Percentiles rank a stretch among this genome's conserved stretches.
Evolutionary conservation across 2,797 vertebrate species (phyloP).

Genomic region (Sebastes vulpes): DNA sequence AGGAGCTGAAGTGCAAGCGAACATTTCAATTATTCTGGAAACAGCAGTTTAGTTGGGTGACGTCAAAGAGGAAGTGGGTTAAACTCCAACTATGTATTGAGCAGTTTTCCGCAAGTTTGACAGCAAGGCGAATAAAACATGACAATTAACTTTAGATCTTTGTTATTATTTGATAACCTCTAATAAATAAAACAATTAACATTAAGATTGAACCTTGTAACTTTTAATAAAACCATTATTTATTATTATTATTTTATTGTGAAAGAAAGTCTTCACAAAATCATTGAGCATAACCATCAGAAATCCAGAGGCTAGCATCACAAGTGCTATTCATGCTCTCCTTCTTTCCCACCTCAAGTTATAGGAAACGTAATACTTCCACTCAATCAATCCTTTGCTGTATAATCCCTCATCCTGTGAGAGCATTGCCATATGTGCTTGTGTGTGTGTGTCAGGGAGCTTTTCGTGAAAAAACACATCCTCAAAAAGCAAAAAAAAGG

Average conservation of each 20-base stretch:
- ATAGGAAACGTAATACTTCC: neutral
- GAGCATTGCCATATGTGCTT: neutral
- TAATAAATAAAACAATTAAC: too few species aligned
- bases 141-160: too few species aligned
- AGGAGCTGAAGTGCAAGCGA: too few species aligned
- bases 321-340: neutral
- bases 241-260: neutral
- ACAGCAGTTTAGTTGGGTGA: too few species aligned
- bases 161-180: too few species aligned
- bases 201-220: neutral
- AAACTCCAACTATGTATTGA: too few species aligned
- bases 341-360: neutral
- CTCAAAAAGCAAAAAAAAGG: conserved; percentile 12
- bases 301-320: neutral
- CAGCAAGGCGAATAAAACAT: too few species aligned
- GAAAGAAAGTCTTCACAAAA: neutral
- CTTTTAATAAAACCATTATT: neutral
- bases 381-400: neutral
- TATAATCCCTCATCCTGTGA: neutral
- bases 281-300: neutral
- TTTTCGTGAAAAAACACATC: neutral
- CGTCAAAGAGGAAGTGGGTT: too few species aligned
- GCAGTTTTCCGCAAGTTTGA: too few species aligned
- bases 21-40: too few species aligned
- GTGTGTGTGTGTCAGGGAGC: neutral